phyloP scores from a whole-genome alignment of 2,113 vertebrate species.

The Peromyscus leucopus region DNA sequence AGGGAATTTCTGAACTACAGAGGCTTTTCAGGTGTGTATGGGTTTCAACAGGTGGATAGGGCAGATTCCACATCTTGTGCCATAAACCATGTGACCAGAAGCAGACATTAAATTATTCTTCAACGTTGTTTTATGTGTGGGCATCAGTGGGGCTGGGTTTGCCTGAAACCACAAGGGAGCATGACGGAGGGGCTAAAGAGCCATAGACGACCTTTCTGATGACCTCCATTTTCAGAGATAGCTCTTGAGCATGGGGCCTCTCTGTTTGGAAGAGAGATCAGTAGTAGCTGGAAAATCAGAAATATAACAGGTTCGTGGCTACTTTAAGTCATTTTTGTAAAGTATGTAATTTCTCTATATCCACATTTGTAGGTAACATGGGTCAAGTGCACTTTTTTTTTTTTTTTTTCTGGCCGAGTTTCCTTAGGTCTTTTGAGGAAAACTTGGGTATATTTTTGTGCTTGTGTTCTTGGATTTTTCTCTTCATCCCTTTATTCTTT shows the following conservation, averaged over 20 bases:
- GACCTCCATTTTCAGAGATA: too few species aligned
- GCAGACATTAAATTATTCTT: not conserved
- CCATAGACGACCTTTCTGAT: too few species aligned
- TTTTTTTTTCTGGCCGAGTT: not conserved
- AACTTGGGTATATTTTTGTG: not conserved
- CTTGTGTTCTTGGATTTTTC: not conserved
- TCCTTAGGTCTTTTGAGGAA: not conserved
- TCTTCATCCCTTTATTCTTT: not conserved
- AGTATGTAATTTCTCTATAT: not conserved
- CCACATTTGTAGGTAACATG: not conserved
- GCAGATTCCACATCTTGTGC: not conserved
- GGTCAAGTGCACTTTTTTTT: not conserved
- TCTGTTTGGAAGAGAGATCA: too few species aligned
- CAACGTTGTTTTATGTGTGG: too few species aligned
- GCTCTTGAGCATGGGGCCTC: too few species aligned
- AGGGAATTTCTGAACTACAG: not conserved
- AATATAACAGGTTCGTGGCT: not conserved
- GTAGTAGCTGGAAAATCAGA: not conserved
- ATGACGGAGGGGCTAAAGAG: too few species aligned
- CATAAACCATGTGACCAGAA: not conserved
- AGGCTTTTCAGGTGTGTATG: not conserved
- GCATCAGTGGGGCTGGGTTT: too few species aligned
- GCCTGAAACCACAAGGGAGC: too few species aligned
- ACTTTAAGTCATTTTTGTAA: not conserved
- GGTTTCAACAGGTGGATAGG: not conserved